These are phyloP conservation scores for Selene dorsalis DNA, from an alignment of 2,797 vertebrate genomes.

Conservation along the genomic window DNA sequence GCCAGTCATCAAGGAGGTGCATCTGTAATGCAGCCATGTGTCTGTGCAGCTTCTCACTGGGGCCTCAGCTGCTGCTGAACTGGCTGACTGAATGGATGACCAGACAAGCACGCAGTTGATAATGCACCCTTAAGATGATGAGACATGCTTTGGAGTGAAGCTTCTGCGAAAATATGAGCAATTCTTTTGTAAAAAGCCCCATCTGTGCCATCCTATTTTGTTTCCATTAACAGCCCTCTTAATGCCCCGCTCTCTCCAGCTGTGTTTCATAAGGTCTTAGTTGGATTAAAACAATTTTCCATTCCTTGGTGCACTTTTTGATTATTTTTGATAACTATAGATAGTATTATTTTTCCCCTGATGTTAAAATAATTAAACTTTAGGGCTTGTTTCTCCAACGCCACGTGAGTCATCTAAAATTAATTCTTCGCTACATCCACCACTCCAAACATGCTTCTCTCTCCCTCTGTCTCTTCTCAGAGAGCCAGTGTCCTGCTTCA, in stretches of 20 bases:
- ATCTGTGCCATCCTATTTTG: conserved; percentile 10
- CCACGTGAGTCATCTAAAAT: not conserved
- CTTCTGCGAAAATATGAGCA: conserved; percentile 56
- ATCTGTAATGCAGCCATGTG: conserved; percentile 25
- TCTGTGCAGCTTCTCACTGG: conserved; percentile 26
- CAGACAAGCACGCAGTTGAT: conserved; percentile 47
- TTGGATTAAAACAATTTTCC: conserved; percentile 9
- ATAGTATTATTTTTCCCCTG: not conserved
- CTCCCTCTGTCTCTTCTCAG: conserved; percentile 71
- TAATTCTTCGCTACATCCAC: not conserved
- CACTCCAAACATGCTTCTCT: not conserved
- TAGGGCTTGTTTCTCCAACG: not conserved
- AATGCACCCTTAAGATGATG: conserved; percentile 55
- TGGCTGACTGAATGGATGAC: conserved; percentile 43
- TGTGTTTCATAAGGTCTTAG: not conserved
- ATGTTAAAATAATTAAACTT: not conserved
- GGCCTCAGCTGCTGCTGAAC: conserved; percentile 56
- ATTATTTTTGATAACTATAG: not conserved
- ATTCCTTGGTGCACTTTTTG: not conserved
- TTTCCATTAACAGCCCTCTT: conserved; percentile 38
- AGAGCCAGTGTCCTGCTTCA: conserved; percentile 90
- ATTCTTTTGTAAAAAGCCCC: conserved; percentile 38
- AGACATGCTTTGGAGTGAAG: conserved; percentile 52
- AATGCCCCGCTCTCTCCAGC: conserved; percentile 13
- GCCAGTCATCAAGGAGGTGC: not conserved